Evolutionary conservation across 2,888 invertebrate species (phyloP).

Genomic region (Dysmachus trigonus): DNA sequence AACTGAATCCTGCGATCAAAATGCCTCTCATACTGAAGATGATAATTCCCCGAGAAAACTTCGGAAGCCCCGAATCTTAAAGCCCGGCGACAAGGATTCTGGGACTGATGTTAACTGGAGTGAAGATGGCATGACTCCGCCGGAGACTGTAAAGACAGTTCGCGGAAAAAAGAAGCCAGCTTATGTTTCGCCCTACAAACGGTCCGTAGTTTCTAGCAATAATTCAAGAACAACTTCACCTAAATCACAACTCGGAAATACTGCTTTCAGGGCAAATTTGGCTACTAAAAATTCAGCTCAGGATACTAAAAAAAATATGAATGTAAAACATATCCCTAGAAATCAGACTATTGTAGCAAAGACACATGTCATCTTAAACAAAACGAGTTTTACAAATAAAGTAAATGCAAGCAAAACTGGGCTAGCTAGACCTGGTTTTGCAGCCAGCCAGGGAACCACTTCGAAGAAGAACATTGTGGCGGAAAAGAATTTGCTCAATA

Average conservation of each 20-base stretch:
- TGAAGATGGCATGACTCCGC: slow-evolving; percentile 59
- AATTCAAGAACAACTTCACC: slow-evolving; percentile 61
- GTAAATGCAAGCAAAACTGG: slow-evolving; percentile 36
- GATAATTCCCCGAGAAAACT: slow-evolving; percentile 49
- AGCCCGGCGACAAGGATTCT: slow-evolving; percentile 66
- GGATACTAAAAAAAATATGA: slow-evolving; percentile 51
- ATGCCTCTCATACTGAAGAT: slow-evolving; percentile 63
- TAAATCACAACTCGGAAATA: slow-evolving; percentile 45
- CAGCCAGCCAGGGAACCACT: slow-evolving; percentile 47
- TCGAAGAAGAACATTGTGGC: slow-evolving; percentile 54
- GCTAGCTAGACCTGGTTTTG: slow-evolving; percentile 30
- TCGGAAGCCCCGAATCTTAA: slow-evolving; percentile 70
- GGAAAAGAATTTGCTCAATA: slow-evolving; percentile 50
- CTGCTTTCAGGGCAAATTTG: slow-evolving; percentile 58
- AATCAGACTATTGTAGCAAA: slow-evolving; percentile 47
- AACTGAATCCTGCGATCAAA: slow-evolving; percentile 65
- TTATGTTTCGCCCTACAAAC: slow-evolving; percentile 71
- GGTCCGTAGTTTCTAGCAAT: slow-evolving; percentile 61
- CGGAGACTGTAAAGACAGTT: slow-evolving; percentile 56
- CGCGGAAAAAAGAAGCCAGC: slow-evolving; percentile 70
- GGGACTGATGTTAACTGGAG: slow-evolving; percentile 67
- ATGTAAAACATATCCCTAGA: slow-evolving; percentile 47
- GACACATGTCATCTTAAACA: slow-evolving; percentile 49
- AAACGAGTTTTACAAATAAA: slow-evolving; percentile 47
- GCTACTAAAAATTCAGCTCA: slow-evolving; percentile 59